Conservation (phyloP, 2,888 invertebrate genomes). For the Nephrotoma flavescens region DNA sequence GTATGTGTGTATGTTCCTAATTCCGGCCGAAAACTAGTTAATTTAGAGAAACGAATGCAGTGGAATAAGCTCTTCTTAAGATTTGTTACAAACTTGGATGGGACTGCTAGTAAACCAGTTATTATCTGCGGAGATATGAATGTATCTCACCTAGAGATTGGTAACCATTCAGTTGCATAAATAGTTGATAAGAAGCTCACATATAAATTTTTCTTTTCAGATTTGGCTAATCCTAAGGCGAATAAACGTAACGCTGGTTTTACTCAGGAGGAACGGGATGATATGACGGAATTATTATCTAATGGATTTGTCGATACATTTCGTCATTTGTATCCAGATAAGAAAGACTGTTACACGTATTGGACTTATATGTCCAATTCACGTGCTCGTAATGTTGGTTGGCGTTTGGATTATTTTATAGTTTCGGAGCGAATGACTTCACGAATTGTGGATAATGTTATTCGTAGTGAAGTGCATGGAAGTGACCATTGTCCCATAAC, state of each 20-base stretch:
- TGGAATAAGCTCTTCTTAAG: conserved; percentile 79
- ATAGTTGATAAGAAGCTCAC: background rate
- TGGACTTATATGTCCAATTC: conserved; percentile 90
- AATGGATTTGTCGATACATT: conserved; percentile 81
- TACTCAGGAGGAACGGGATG: conserved; percentile 84
- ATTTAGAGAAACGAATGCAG: conserved; percentile 69
- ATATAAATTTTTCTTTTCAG: conserved; percentile 24
- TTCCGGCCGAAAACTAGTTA: conserved; percentile 76
- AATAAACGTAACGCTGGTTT: conserved; percentile 92
- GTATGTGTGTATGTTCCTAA: conserved; percentile 91
- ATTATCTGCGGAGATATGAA: conserved; percentile 96
- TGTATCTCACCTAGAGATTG: conserved; percentile 89
- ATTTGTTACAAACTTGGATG: conserved; percentile 66
- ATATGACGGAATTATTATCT: conserved; percentile 68
- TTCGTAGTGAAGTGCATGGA: conserved; percentile 68
- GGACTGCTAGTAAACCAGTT: conserved; percentile 63
- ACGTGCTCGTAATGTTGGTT: conserved; percentile 83
- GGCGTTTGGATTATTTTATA: conserved; percentile 94
- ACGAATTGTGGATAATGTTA: conserved; percentile 70
- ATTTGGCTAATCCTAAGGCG: conserved; percentile 85
- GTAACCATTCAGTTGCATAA: conserved; percentile 31
- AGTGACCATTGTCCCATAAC: conserved; percentile 95
- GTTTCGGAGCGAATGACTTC: conserved; percentile 64
- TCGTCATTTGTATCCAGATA: conserved; percentile 72
- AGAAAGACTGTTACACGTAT: conserved; percentile 73